Percentiles rank a stretch among this genome's conserved stretches.
phyloP scores from a whole-genome alignment of 2,797 vertebrate genomes.

The Pteropus rufus region DNA sequence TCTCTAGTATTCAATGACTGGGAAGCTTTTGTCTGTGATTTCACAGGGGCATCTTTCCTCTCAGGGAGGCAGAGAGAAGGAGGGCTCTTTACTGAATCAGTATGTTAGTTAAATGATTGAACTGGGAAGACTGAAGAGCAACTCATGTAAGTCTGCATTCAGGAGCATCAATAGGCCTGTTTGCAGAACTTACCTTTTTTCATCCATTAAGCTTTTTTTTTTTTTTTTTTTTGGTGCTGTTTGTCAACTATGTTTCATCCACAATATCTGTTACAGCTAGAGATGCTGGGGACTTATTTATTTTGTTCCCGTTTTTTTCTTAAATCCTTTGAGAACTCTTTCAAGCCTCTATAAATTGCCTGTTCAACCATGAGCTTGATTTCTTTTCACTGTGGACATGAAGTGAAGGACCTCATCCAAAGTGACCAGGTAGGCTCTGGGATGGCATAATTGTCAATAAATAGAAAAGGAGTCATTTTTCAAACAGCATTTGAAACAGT shows the following conservation, averaged over 20 bases:
- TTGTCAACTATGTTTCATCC: background rate
- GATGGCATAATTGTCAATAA: background rate
- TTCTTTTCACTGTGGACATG: background rate
- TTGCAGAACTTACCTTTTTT: background rate
- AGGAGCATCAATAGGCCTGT: background rate
- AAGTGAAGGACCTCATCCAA: background rate
- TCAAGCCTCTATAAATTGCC: background rate
- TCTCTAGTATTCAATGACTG: background rate
- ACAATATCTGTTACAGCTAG: background rate
- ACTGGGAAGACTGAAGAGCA: background rate
- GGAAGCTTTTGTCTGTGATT: background rate
- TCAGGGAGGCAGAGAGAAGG: background rate
- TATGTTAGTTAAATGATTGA: background rate
- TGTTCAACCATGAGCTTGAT: background rate
- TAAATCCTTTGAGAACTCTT: slow-evolving; percentile 15
- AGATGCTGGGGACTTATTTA: background rate
- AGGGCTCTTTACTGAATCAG: background rate
- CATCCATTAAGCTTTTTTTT: background rate
- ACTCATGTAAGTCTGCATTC: background rate
- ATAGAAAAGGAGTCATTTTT: background rate
- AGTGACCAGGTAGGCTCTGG: background rate
- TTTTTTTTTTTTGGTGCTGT: background rate
- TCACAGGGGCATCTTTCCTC: background rate
- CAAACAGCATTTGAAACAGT: background rate
- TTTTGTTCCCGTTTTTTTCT: background rate